These are phyloP conservation scores for Botrylloides violaceus DNA, from an alignment of 23 tunicate genomes.

Conservation along the genomic window DNA sequence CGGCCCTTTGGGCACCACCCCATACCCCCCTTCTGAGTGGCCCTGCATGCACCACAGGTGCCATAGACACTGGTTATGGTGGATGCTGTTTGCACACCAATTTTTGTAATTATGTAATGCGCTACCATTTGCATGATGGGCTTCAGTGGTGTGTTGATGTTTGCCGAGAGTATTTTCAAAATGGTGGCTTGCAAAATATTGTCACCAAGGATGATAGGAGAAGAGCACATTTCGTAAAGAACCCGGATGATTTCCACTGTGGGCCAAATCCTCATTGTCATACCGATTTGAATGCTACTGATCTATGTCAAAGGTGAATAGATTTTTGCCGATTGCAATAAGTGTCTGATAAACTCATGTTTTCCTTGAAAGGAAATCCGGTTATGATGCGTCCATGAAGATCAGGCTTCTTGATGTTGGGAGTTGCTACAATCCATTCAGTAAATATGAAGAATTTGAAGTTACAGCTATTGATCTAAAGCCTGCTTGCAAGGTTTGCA, in stretches of 20 bases:
- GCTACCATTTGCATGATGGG: too few species aligned
- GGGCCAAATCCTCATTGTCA: slow-evolving; percentile 32
- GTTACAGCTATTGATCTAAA: slow-evolving; percentile 47
- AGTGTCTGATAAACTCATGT: not conserved
- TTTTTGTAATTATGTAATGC: too few species aligned
- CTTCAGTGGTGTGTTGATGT: slow-evolving; percentile 61
- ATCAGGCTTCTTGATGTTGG: slow-evolving; percentile 67
- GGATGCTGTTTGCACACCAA: too few species aligned
- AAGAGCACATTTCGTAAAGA: slow-evolving; percentile 20
- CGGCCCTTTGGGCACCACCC: too few species aligned
- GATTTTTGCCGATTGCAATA: not conserved
- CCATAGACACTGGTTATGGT: too few species aligned
- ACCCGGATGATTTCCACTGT: slow-evolving; percentile 14
- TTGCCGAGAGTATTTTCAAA: slow-evolving; percentile 25
- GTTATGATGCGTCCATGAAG: not conserved
- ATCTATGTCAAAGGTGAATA: slow-evolving; percentile 6
- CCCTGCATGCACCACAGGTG: too few species aligned
- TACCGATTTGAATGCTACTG: not conserved
- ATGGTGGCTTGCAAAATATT: slow-evolving; percentile 29
- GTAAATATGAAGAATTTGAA: slow-evolving; percentile 28
- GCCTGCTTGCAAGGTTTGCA: slow-evolving; percentile 51
- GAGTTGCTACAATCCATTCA: slow-evolving; percentile 71
- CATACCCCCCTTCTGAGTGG: too few species aligned
- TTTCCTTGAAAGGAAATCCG: not conserved
- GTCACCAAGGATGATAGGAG: slow-evolving; percentile 61